A percentile compares a stretch with the other conserved stretches of the same genome.
These are phyloP conservation scores for Phlogophora meticulosa DNA, from an alignment of 2,888 invertebrate genomes.

Conservation along the genomic window DNA sequence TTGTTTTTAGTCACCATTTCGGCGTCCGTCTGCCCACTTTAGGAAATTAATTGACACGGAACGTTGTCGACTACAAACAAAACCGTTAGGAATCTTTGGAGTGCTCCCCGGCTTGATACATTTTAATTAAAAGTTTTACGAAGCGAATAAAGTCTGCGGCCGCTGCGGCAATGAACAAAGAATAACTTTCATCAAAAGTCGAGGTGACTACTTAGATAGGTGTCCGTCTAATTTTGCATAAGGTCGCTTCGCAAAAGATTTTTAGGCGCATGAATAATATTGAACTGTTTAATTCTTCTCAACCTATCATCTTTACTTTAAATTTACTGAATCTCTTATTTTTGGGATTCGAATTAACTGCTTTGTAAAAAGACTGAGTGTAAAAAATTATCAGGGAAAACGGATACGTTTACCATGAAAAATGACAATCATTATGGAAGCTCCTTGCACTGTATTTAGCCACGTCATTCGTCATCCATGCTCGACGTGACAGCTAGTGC, in stretches of 20 bases:
- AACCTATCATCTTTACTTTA: not conserved
- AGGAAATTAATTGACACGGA: constrained; percentile 87
- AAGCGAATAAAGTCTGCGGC: constrained; percentile 79
- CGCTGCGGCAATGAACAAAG: constrained; percentile 75
- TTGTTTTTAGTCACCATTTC: constrained; percentile 83
- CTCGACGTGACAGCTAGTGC: constrained; percentile 51
- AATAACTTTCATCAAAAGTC: constrained; percentile 74
- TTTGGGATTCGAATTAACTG: not conserved
- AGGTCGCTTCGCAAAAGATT: constrained; percentile 30
- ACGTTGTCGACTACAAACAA: constrained; percentile 81
- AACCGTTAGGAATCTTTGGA: constrained; percentile 81
- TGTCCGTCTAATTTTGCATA: constrained; percentile 66
- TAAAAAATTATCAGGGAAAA: not conserved
- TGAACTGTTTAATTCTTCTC: not conserved
- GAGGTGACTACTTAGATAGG: constrained; percentile 66
- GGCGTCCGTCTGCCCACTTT: constrained; percentile 83
- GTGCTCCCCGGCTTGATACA: constrained; percentile 82
- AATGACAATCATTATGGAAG: constrained; percentile 20
- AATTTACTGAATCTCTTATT: not conserved
- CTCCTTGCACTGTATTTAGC: constrained; percentile 26
- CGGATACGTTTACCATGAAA: constrained; percentile 9
- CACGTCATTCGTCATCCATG: constrained; percentile 26
- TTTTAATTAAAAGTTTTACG: constrained; percentile 88
- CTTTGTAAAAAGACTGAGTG: not conserved
- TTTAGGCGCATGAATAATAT: constrained; percentile 21